Conservation (phyloP, 2,113 vertebrate genomes). For the Elaphurus davidianus region DNA sequence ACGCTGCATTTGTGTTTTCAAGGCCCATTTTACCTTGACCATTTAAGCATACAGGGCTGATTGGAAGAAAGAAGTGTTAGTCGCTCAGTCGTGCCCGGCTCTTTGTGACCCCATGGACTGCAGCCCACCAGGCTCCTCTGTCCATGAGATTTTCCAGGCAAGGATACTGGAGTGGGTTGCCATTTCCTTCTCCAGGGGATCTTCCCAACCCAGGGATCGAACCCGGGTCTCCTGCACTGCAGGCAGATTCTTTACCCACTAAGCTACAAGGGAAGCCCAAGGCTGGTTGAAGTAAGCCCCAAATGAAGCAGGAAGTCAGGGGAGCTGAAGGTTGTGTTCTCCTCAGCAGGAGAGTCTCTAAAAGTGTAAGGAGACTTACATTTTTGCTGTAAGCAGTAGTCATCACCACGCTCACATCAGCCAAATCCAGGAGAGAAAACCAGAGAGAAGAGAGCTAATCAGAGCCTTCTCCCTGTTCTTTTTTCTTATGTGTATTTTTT, state of each 20-base stretch:
- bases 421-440: background rate
- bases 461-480: background rate
- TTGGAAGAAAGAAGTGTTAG: background rate
- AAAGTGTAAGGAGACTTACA: background rate
- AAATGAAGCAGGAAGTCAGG: background rate
- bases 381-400: background rate
- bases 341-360: background rate
- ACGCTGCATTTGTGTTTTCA: background rate
- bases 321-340: background rate
- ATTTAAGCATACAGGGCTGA: background rate
- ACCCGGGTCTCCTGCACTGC: background rate
- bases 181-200: background rate
- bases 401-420: background rate
- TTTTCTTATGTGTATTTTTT: background rate
- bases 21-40: background rate
- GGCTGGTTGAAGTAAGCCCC: background rate
- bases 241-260: background rate
- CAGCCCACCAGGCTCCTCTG: background rate
- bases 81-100: fast-evolving
- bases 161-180: background rate
- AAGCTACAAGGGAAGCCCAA: background rate
- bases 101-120: background rate
- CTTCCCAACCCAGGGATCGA: background rate
- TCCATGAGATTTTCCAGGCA: background rate
- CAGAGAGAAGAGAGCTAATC: background rate